A percentile compares a stretch with the other conserved stretches of the same genome.
phyloP scores from a whole-genome alignment of 2,888 invertebrate genomes.

The Andricus quercusramuli region DNA sequence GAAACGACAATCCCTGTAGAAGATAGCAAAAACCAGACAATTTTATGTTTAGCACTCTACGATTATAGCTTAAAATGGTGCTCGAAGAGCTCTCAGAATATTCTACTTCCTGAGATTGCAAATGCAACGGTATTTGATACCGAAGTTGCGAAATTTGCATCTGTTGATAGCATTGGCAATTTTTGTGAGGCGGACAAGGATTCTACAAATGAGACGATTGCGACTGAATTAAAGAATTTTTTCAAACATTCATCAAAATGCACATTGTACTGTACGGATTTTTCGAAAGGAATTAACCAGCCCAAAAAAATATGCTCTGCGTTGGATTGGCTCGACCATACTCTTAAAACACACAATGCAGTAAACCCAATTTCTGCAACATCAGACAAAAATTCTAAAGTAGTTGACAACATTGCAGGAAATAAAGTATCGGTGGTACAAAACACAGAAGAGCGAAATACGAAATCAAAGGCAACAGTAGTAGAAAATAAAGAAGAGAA shows the following conservation, averaged over 20 bases:
- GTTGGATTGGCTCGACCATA: background rate
- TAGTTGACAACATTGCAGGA: background rate
- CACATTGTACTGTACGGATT: background rate
- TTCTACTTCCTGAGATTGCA: slow-evolving; percentile 6
- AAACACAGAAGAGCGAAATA: background rate
- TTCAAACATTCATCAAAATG: background rate
- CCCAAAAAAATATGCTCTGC: background rate
- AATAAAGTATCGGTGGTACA: background rate
- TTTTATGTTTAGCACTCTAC: slow-evolving; percentile 2
- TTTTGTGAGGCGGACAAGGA: background rate
- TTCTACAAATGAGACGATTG: background rate
- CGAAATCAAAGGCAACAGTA: background rate
- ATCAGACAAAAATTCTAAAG: background rate
- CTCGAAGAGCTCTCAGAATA: background rate
- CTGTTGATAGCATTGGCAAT: background rate
- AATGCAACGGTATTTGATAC: slow-evolving; percentile 18
- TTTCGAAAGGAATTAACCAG: background rate
- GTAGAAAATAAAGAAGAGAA: background rate
- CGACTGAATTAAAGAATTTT: background rate
- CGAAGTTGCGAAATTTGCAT: slow-evolving; percentile 3
- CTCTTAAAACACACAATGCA: background rate
- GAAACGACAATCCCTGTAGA: background rate
- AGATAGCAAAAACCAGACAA: background rate
- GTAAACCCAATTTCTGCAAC: background rate
- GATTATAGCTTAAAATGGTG: slow-evolving; percentile 20